Evolutionary conservation across 2,113 vertebrate genomes (phyloP).

Genomic region (human): GRCh38 chr3:107391501-107392000

Average conservation of each 20-base stretch:
- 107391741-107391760: background rate
- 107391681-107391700: background rate
- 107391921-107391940: constrained; percentile 8
- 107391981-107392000: background rate
- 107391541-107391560: no score
- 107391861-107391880: background rate
- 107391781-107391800: background rate
- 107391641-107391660: background rate
- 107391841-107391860: background rate
- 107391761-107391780: background rate
- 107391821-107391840: background rate
- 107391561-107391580: no score
- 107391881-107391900: constrained; percentile 11
- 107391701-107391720: background rate
- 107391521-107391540: no score
- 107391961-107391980: background rate
- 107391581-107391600: no score
- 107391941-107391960: background rate
- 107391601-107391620: no score
- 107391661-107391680: background rate
- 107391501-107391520: no score
- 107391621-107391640: background rate
- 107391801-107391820: background rate
- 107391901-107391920: background rate
- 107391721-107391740: background rate